phyloP scores from a whole-genome alignment of 2,113 vertebrate genomes.

The Ptyas mucosa region DNA sequence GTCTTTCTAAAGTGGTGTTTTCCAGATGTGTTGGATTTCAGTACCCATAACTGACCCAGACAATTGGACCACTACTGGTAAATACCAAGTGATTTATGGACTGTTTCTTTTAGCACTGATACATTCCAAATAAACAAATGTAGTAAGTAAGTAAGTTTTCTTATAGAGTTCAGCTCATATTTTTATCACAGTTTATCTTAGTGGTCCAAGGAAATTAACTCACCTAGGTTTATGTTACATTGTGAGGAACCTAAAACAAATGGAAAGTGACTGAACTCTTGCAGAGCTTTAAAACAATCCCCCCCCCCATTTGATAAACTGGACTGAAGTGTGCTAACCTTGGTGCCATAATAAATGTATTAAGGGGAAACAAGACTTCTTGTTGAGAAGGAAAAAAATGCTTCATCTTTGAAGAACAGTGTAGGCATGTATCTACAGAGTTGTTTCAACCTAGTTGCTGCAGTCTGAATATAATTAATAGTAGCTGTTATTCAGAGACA shows the following conservation, averaged over 20 bases:
- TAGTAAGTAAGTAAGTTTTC: constrained; percentile 19
- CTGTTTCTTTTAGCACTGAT: neutral
- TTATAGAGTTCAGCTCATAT: constrained; percentile 31
- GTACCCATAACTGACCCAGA: neutral
- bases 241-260: neutral
- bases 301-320: neutral
- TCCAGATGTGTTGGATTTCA: neutral
- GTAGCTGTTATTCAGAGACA: neutral
- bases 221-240: neutral
- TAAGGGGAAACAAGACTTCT: neutral
- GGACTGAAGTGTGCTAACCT: neutral
- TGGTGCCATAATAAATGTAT: neutral
- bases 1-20: neutral
- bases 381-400: neutral
- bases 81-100: neutral
- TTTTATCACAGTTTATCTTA: constrained; percentile 3
- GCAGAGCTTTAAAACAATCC: neutral
- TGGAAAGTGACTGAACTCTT: neutral
- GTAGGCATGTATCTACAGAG: neutral
- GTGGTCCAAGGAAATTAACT: constrained; percentile 21
- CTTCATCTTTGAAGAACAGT: neutral
- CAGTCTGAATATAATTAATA: neutral
- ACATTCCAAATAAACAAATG: constrained; percentile 6
- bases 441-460: neutral
- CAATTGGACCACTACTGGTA: neutral